Conservation (phyloP, 2,113 vertebrate species). For the Galemys pyrenaicus region DNA sequence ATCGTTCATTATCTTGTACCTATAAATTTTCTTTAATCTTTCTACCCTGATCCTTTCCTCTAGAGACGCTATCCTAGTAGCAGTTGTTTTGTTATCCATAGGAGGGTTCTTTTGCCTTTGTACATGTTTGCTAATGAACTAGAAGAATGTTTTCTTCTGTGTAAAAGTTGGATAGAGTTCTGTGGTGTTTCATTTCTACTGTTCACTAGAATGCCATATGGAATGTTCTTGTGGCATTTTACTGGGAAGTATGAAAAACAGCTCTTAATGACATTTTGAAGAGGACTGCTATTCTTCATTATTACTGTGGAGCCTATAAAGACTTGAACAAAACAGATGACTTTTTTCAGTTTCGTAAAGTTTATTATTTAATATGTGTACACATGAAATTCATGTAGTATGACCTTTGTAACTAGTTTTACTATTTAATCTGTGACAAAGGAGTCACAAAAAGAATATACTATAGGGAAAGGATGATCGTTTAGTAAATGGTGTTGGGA, state of each 20-base stretch:
- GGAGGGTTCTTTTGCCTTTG: conserved; percentile 45
- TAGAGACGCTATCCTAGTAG: neutral
- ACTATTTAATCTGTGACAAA: too few relatives aligned
- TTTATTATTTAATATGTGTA: neutral
- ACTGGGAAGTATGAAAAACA: conserved; percentile 65
- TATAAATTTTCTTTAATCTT: neutral
- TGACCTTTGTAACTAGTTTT: neutral
- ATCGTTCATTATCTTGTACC: neutral
- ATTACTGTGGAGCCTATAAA: neutral
- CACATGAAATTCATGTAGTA: neutral
- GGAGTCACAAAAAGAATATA: too few relatives aligned
- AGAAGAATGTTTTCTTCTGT: conserved; percentile 65
- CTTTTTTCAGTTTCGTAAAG: conserved; percentile 24
- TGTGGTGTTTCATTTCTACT: conserved; percentile 3
- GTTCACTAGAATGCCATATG: conserved; percentile 37
- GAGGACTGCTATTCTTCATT: conserved; percentile 29
- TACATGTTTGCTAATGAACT: conserved; percentile 53
- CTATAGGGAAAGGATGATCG: too few relatives aligned
- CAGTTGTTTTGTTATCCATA: conserved; percentile 41
- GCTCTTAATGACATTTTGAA: conserved; percentile 45
- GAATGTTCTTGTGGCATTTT: conserved; percentile 66
- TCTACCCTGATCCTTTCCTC: neutral
- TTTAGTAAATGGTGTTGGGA: too few relatives aligned
- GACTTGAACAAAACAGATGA: conserved; percentile 8
- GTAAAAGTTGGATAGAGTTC: conserved; percentile 48